Evolutionary conservation across 2,888 invertebrate genomes (phyloP), one percentile per base, ranked within the genome.

Genomic region (Rhodophaea formosa): DNA sequence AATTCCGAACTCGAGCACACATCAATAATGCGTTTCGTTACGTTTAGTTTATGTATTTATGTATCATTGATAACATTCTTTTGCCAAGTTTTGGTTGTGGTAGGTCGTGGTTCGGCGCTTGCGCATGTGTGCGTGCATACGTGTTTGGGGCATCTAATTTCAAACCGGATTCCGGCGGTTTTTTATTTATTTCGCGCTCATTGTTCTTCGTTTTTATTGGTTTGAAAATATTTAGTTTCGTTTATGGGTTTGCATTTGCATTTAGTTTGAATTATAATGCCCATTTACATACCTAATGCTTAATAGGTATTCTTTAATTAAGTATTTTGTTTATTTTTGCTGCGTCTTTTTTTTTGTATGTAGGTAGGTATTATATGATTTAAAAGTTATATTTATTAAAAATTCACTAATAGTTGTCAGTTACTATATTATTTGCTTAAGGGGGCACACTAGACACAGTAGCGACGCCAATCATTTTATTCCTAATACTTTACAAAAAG

Each of bases 101-200:
- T 83, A 86, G 87, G 87, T 87, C 82, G 71, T 61, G 78, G 74
- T 73, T 73, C 66, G 71, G 71, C 71, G 66, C 64, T 44, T 56
- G 67, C 66, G 66, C 65, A 58, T 60, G 65, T 62, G 58, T 65
- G 64, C 35, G 74, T 71, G 70, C 65, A 64, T 69, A 75, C 79
- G 80, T 77, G 83, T 71, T 86, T 88, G 69, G 84, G 80, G 65
- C 77, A 81, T 86, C 83, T 80, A 84, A 86, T 80, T 77, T 79
- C 67, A 71, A 80, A 83, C 78, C 71, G 75, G 82, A 73, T 76
- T 72, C 67, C 53, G 61, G 47, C 58, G 61, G 67, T 71, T 78
- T 77, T 75, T 77, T 72, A 66, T 67, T 69, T 71, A 66, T 67
- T 69, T 71, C 64, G 58, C 63, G 66, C 60, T 59, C 59, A 59